These are phyloP conservation scores for Fragum fragum DNA, from an alignment of 2,888 invertebrate species.

Conservation along the genomic window DNA sequence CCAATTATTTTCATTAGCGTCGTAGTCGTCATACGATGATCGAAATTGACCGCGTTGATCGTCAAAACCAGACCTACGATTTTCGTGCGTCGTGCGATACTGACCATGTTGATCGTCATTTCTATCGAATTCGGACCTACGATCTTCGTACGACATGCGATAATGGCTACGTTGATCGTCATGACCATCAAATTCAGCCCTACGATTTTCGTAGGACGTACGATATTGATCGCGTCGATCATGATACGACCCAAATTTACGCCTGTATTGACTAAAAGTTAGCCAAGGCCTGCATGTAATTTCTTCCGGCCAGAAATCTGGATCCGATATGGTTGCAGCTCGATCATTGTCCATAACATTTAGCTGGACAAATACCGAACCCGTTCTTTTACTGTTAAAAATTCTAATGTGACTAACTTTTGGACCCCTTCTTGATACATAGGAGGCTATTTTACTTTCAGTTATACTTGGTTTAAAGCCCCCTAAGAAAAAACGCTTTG, in stretches of 20 bases:
- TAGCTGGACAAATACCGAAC: not conserved
- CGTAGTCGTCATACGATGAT: not conserved
- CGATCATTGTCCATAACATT: constrained; percentile 8
- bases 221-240: too few species aligned
- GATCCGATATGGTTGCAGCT: not conserved
- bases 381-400: not conserved
- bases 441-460: not conserved
- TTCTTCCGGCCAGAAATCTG: not conserved
- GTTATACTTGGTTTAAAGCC: not conserved
- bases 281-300: constrained; percentile 13
- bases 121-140: too few species aligned
- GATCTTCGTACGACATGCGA: too few species aligned
- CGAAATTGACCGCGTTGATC: too few species aligned
- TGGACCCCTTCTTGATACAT: constrained; percentile 1
- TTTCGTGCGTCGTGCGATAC: too few species aligned
- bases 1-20: not conserved
- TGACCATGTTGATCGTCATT: too few species aligned
- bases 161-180: too few species aligned
- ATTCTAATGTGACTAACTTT: not conserved
- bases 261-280: not conserved
- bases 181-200: too few species aligned
- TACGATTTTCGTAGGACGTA: too few species aligned
- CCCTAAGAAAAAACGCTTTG: constrained; percentile 2
- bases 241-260: not conserved
- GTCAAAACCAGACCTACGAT: too few species aligned